Base-by-base conservation (phyloP, 2,888 invertebrate genomes). In the Agonopterix arenella region DNA sequence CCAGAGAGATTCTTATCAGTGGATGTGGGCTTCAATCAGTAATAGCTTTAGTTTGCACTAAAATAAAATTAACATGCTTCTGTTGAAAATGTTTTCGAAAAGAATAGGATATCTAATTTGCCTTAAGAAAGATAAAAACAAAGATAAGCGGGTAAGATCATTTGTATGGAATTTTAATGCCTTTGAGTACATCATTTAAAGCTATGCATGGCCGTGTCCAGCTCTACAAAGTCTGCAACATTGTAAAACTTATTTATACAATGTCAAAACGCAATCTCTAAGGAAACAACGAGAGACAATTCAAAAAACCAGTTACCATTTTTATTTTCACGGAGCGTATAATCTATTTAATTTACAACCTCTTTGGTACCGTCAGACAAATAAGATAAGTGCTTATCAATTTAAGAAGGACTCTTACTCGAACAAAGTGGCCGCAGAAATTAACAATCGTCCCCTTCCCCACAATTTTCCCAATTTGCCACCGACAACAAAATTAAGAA, bases 391-490 rank as follows among this genome's bases (percentile, higher is more conserved):
- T 69, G 68, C 64, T 70, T 75, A 73, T 73, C 70, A 74, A 69
- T 70, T 73, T 71, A 60, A 63, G 59, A 65, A 58, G 63, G 62
- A 59, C 63, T 62, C 62, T 28, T 28, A 28, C 7, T 28, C 51
- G 63, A 64, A 68, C 66, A 71, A 73, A 73, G 67, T 72, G 64
- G 61, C 63, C 68, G 62, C 63, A 64, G 62, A 65, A 72, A 75
- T 71, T 73, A 70, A 73, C 73, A 68, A 71, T 58, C 60, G 61
- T 53, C 56, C 54, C 54, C 51, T 49, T 54, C 54, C 58, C 57
- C 53, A 58, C 71, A 81, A 81, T 82, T 80, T 80, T 72, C 75
- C 60, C 75, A 83, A 82, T 80, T 81, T 80, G 76, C 77, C 73
- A 72, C 61, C 68, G 58, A 64, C 61, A 65, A 73, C 46, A 67